Evolutionary conservation across 2,888 invertebrate genomes (phyloP), one percentile per base, ranked within the genome.

Genomic region (Heteropelma amictum): DNA sequence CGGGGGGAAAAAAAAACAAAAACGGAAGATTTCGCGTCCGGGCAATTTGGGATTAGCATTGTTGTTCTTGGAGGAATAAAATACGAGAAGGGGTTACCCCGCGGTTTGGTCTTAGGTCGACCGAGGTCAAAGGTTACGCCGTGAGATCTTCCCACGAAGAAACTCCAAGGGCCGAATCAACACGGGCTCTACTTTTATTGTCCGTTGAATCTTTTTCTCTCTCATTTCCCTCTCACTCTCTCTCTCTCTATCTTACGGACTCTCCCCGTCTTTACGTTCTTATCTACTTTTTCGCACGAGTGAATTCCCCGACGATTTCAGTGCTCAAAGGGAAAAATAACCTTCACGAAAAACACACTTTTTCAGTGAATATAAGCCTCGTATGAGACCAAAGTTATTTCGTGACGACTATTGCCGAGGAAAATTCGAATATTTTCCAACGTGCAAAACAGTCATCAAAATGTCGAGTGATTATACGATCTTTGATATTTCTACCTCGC

Each of bases 71-170:
- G 45, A 61, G 40, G 64, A 53, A 49, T 49, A 60, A 47, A 51
- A 33, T 51, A 58, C 33, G 40, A 30, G 51, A 45, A 63, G 64
- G 64, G 65, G 75, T 73, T 68, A 53, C 60, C 54, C 58, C 64
- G 64, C 73, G 58, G 71, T 60, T 68, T 42, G 68, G 45, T 70
- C 35, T 53, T 56, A 77, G 56, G 75, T 79, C 77, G 76, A 64
- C 72, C n/a, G 79, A 81, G 84, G 84, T 86, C 84, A 79, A 76
- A 85, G 83, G 85, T 80, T 76, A 73, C 81, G 75, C 84, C 85
- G 85, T 86, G 86, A 84, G 85, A 87, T 84, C 83, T 86, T 87
- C 86, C 85, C 86, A 85, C 85, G 85, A 38, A 82, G 80, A 79
- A 74, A 61, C 45, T 61, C 23, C 64, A 38, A 69, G 47, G 64